Evolutionary conservation across 2,113 vertebrate species (phyloP), one percentile per base, ranked within the genome.

Genomic region (Ginglymostoma cirratum): DNA sequence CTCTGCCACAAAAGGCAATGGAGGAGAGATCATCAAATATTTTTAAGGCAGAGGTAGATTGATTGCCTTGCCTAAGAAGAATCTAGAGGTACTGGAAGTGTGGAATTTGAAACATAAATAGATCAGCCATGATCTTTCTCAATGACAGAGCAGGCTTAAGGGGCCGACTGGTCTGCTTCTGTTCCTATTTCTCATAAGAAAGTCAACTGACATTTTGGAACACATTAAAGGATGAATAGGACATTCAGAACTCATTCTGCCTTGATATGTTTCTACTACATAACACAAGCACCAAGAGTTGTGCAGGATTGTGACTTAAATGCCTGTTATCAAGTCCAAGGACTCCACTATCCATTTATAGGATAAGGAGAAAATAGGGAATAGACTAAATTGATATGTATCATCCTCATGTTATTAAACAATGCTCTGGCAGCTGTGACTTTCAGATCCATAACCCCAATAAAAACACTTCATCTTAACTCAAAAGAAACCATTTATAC

Each of bases 391-490:
- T 61, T 61, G 87, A 61, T 65, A 55, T 61, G 48, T 61, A 15
- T 90, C 52, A 61, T 24, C 52, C 52, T 12, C 3, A 15, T 55
- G 52, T 90, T 90, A 90, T 90, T 90, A 61, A 90, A 90, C 30
- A 30, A 90, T 12, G 10, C 52, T 61, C 52, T 90, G 86, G 27
- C 86, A 55, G 86, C 52, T 55, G 86, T 5, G 86, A 55, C 27
- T 90, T 61, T 30, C 48, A 55, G 52, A 55, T 90, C 48, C 48
- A 55, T 55, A 90, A 61, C 87, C 52, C 87, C 52, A 90, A 61
- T 90, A 90, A 90, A 90, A 90, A 15, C 52, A 90, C 87, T 61
- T 90, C 87, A 90, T 90, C 52, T 52, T 90, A 90, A 90, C 48
- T 90, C 30, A 90, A 90, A 90, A 34, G 87, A 90, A 90, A 90